Evolutionary conservation across 2,113 vertebrate species (phyloP), one percentile per base, ranked within the genome.

Genomic region (Callithrix jacchus): DNA sequence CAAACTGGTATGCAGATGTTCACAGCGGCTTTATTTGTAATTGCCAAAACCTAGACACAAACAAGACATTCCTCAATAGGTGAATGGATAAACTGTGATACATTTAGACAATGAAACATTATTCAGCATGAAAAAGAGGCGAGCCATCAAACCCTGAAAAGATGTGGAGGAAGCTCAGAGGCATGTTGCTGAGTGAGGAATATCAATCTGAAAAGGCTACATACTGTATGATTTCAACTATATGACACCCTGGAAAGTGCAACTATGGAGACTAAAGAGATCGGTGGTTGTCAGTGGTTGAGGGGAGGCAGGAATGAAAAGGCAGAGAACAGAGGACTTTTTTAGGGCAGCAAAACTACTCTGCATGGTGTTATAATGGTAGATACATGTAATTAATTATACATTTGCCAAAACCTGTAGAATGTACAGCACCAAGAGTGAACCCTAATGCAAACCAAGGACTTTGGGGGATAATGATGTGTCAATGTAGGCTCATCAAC

Each of bases 361-460:
- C 18, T 42, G 1, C 4, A 45, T 7, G 58, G 56, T 32, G 13
- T 40, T n/a, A 32, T 23, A 23, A 27, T 7, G 32, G 35, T 61
- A 30, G 61, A 4, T 27, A 5, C 6, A 37, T 8, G 1, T 14
- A 2, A 16, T 54, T 14, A 2, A 16, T 54, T 16, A 54, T 10
- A 12, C 8, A n/a, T 40, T n/a, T 74, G 68, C n/a, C 21, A 42
- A 7, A n/a, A 42, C 10, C 45, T 20, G 9, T 4, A 73, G n/a
- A 74, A 54, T 18, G 10, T 35, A 42, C 7, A 52, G 9, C 9
- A n/a, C 21, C 45, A 76, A 35, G 8, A 21, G 47, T 11, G 40
- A 45, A 45, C 32, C 23, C 20, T 16, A 56, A 90, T 16, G 2
- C 6, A 66, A 76, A 30, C 21, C n/a, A 30, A n/a, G n/a, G 17